These are phyloP conservation scores for Baronia brevicornis DNA, from an alignment of 2,888 invertebrate genomes.

Conservation along the genomic window DNA sequence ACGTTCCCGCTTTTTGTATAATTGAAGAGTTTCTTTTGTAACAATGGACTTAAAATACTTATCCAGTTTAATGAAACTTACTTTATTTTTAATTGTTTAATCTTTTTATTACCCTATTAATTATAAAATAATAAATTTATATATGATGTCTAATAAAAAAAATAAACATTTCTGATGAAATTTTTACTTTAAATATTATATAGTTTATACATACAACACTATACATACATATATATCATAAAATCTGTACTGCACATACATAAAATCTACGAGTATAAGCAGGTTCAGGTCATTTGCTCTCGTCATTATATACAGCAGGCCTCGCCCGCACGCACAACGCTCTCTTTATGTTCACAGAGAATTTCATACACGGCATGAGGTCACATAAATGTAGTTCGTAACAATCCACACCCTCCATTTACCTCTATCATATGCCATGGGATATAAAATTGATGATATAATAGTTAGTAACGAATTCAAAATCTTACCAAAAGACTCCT, in stretches of 20 bases:
- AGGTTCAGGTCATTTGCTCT: conserved; percentile 45
- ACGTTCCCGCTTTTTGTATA: conserved; percentile 42
- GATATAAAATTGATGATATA: conserved; percentile 1
- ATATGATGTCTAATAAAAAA: too few relatives aligned
- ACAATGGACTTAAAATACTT: conserved; percentile 14
- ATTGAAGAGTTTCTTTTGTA: conserved; percentile 37
- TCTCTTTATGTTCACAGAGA: conserved; percentile 49
- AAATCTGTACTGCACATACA: too few relatives aligned
- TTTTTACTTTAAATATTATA: too few relatives aligned
- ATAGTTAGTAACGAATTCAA: not conserved
- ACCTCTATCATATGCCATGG: not conserved
- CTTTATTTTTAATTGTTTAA: too few relatives aligned
- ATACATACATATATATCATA: too few relatives aligned
- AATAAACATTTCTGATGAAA: too few relatives aligned
- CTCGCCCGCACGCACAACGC: conserved; percentile 40
- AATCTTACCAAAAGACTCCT: conserved; percentile 31
- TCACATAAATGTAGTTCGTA: conserved; percentile 10
- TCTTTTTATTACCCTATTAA: too few relatives aligned
- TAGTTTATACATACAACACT: too few relatives aligned
- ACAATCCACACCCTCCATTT: conserved; percentile 1
- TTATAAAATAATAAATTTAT: too few relatives aligned
- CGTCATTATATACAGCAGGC: conserved; percentile 55
- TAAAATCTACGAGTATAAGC: too few relatives aligned
- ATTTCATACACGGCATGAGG: conserved; percentile 26
- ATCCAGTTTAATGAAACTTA: conserved; percentile 29